phyloP scores from a whole-genome alignment of 2,113 vertebrate species.

The Syngnathoides biaculeatus region DNA sequence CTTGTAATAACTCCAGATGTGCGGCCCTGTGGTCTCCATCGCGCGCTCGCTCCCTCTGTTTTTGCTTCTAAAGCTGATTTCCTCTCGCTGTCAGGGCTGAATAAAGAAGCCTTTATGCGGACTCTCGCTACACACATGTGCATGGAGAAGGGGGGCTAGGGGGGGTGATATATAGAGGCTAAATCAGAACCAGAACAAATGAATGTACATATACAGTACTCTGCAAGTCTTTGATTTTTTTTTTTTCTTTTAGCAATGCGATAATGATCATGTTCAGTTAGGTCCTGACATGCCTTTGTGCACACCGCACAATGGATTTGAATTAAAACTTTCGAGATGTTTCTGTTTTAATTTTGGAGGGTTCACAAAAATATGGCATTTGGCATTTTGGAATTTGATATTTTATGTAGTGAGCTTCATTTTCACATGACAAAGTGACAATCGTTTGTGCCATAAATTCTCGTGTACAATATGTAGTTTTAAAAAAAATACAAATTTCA shows the following conservation, averaged over 20 bases:
- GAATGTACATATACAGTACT: background rate
- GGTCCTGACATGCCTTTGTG: background rate
- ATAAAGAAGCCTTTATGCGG: slow-evolving; percentile 80
- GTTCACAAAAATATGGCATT: too few relatives aligned
- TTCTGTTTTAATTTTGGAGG: too few relatives aligned
- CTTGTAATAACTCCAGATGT: slow-evolving; percentile 94
- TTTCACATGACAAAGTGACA: too few relatives aligned
- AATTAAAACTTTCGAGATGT: background rate
- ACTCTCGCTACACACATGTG: slow-evolving; percentile 36
- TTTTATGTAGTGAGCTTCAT: too few relatives aligned
- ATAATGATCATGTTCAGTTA: background rate
- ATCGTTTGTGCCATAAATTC: too few relatives aligned
- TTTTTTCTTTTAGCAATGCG: background rate
- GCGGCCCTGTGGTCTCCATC: slow-evolving; percentile 76
- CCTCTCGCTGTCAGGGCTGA: slow-evolving; percentile 75
- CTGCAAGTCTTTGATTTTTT: slow-evolving; percentile 2
- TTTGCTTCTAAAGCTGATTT: slow-evolving; percentile 80
- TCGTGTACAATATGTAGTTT: too few relatives aligned
- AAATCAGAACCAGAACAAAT: slow-evolving; percentile 73
- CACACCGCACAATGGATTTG: background rate
- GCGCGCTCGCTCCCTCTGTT: slow-evolving; percentile 68
- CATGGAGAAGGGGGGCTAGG: slow-evolving; percentile 29
- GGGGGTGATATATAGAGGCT: slow-evolving; percentile 54
- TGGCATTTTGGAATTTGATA: too few relatives aligned
- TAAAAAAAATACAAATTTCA: too few relatives aligned